A percentile compares a stretch with the other conserved stretches of the same genome.
Evolutionary conservation across 2,113 vertebrate genomes (phyloP).

Genomic region (Myiopsitta monachus): DNA sequence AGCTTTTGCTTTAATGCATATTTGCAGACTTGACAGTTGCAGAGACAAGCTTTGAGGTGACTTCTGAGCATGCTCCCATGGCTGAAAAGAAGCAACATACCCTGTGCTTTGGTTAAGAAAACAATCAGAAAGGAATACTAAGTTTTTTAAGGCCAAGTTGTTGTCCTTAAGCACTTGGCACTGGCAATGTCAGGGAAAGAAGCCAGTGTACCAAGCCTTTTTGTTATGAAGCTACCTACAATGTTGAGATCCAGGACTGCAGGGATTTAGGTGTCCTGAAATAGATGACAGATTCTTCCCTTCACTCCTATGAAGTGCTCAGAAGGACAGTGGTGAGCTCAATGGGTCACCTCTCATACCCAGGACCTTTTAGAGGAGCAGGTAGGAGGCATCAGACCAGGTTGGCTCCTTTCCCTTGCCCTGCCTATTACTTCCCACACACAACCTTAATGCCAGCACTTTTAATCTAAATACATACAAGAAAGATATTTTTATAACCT

Average conservation of each 20-base stretch:
- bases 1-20: neutral
- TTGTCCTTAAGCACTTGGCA: neutral
- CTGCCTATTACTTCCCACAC: neutral
- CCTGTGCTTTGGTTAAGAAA: neutral
- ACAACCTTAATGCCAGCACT: neutral
- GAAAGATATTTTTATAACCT: neutral
- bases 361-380: neutral
- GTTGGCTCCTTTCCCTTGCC: neutral
- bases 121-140: neutral
- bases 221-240: neutral
- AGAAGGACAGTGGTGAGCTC: neutral
- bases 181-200: neutral
- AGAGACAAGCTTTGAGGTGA: neutral
- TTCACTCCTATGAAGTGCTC: neutral
- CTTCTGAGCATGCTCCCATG: neutral
- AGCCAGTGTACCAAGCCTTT: neutral
- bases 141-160: neutral
- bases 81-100: neutral
- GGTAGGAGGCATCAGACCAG: neutral
- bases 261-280: neutral
- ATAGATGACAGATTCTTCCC: neutral
- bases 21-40: neutral
- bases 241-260: neutral
- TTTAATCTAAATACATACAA: neutral
- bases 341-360: neutral